phyloP scores from a whole-genome alignment of 2,888 invertebrate species.

The Mystacides longicornis region DNA sequence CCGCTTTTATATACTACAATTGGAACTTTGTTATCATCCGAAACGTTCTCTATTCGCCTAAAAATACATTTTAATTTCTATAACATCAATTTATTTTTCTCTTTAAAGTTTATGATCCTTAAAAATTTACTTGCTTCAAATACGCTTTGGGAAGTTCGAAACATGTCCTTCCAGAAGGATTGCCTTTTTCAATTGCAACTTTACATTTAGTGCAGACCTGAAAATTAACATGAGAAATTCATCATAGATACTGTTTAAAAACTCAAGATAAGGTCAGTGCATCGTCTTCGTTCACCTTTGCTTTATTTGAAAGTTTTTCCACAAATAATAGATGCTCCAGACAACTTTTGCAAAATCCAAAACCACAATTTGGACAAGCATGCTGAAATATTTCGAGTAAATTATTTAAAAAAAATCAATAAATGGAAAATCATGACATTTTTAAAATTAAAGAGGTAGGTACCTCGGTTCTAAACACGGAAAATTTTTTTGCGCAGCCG shows the following conservation, averaged over 20 bases:
- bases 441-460: background rate
- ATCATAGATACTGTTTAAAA: too few species aligned
- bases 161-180: constrained; percentile 10
- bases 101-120: too few species aligned
- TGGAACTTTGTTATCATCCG: constrained; percentile 49
- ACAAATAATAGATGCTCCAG: constrained; percentile 62
- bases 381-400: constrained; percentile 62
- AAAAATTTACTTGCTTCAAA: constrained; percentile 40
- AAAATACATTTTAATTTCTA: background rate
- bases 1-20: constrained; percentile 47
- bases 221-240: constrained; percentile 29
- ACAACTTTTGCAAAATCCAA: constrained; percentile 78
- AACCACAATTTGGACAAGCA: constrained; percentile 78
- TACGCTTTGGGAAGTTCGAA: constrained; percentile 49
- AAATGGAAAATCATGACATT: constrained; percentile 12
- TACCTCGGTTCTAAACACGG: constrained; percentile 67
- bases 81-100: too few species aligned
- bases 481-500: constrained; percentile 62
- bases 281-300: constrained; percentile 50
- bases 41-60: constrained; percentile 46
- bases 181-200: constrained; percentile 23
- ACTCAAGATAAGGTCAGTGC: background rate
- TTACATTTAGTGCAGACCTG: constrained; percentile 23
- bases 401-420: background rate
- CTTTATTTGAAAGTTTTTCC: constrained; percentile 42